These are phyloP conservation scores for Harpagifer antarcticus DNA, from an alignment of 2,797 vertebrate species.

Conservation along the genomic window DNA sequence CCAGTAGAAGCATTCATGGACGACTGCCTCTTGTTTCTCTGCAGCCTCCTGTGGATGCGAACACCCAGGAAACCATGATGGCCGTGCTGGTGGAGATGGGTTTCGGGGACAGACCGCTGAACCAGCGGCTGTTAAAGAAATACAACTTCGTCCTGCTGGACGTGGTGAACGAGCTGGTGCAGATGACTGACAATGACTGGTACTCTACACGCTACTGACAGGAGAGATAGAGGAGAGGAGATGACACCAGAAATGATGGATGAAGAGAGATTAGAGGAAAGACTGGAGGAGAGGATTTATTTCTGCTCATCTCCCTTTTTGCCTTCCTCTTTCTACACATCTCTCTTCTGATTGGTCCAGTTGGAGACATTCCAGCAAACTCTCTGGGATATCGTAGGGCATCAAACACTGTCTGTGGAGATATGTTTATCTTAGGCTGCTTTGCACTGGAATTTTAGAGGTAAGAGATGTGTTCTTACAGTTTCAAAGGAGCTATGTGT, in stretches of 20 bases:
- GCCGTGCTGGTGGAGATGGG: constrained; percentile 95
- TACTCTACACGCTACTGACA: constrained; percentile 89
- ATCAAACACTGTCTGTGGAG: constrained; percentile 28
- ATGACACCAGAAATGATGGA: not conserved
- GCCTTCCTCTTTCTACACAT: not conserved
- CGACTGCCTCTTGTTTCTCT: constrained; percentile 1
- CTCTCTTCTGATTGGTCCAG: constrained; percentile 26
- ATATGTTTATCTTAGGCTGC: constrained; percentile 27
- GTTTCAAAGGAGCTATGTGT: constrained; percentile 8
- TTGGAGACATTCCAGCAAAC: constrained; percentile 36
- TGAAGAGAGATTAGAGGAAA: constrained; percentile 7
- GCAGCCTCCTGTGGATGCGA: constrained; percentile 82
- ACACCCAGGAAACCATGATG: constrained; percentile 91
- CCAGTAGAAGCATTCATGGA: not conserved
- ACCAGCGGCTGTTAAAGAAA: constrained; percentile 90
- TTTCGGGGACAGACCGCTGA: constrained; percentile 92
- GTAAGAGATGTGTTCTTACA: constrained; percentile 2
- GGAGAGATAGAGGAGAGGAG: not conserved
- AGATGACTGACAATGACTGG: constrained; percentile 92
- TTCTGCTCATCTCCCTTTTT: constrained; percentile 26
- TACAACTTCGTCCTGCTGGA: constrained; percentile 92
- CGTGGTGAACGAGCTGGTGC: constrained; percentile 93
- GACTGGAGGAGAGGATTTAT: not conserved
- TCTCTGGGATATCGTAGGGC: constrained; percentile 22
- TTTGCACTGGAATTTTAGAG: constrained; percentile 23